Evolutionary conservation across 2,888 invertebrate species (phyloP), one percentile per base, ranked within the genome.

Genomic region (Lysandra coridon): DNA sequence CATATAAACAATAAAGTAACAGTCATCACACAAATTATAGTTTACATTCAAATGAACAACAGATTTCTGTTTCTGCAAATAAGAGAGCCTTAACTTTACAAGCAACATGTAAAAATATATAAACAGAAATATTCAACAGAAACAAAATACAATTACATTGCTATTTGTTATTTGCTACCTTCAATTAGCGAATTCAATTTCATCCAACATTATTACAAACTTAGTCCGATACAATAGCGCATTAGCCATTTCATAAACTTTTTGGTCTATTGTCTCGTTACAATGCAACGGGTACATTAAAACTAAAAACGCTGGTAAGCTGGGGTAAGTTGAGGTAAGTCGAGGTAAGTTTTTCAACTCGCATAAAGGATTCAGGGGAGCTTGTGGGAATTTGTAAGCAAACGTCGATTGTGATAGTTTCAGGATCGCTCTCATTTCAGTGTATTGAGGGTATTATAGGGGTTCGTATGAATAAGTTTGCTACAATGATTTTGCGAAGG

Each of bases 281-380:
- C 76, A 57, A 76, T 76, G 76, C 76, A 49, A 30, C 33, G 53
- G 76, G 76, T 76, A 76, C 76, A 57, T 76, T 76, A 76, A 76
- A 76, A 76, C 76, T 76, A 76, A 76, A 76, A 76, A 76, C 75
- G 53, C 60, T 23, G 30, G 53, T 37, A 78, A 80, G 78, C 78
- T 64, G 80, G 33, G 49, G 49, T 49, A 44, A 44, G 44, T 44
- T 44, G 44, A 44, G 44, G 44, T 44, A 44, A 80, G 78, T 80
- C 62, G 80, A 33, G n/a, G 49, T 7, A 78, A 80, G 60, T 73
- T 80, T 80, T 77, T 73, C 78, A 75, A 79, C 78, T 81, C 81
- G 78, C 80, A 81, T 69, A 78, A 80, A 73, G 74, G 81, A 81
- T 81, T 78, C 80, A 49, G 60, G 64, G 62, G 57, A 60, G 79